These are phyloP conservation scores for Nasonia longicornis DNA, from an alignment of 1,140 invertebrate species.

Conservation along the genomic window DNA sequence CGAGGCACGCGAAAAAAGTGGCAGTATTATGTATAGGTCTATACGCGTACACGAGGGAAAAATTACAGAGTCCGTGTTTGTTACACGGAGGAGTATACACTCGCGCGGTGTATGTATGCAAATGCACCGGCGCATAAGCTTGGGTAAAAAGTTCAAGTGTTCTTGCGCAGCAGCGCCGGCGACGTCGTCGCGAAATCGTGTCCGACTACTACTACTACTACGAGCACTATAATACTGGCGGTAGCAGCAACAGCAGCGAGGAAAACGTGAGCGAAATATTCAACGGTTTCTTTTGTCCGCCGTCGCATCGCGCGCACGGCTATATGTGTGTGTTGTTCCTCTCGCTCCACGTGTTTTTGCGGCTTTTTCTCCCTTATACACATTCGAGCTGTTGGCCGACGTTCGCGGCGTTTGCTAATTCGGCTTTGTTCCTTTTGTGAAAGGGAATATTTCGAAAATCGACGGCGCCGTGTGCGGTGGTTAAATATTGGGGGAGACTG, in stretches of 20 bases:
- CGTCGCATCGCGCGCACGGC: constrained; percentile 7
- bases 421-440: neutral
- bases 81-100: neutral
- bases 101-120: neutral
- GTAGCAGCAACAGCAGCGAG: neutral
- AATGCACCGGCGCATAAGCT: neutral
- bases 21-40: neutral
- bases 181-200: constrained; percentile 18
- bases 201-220: neutral
- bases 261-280: constrained; percentile 27
- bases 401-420: neutral
- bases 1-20: neutral
- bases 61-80: neutral
- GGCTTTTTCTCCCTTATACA: neutral
- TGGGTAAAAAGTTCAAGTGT: constrained; percentile 7
- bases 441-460: neutral
- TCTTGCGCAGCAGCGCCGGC: neutral
- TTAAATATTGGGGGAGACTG: neutral
- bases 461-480: neutral
- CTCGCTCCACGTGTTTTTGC: neutral
- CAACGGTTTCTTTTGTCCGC: constrained; percentile 19
- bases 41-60: neutral
- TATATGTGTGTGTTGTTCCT: neutral
- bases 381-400: neutral
- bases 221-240: neutral